phyloP scores from a whole-genome alignment of 2,113 vertebrate genomes.

The Taxidea taxus region DNA sequence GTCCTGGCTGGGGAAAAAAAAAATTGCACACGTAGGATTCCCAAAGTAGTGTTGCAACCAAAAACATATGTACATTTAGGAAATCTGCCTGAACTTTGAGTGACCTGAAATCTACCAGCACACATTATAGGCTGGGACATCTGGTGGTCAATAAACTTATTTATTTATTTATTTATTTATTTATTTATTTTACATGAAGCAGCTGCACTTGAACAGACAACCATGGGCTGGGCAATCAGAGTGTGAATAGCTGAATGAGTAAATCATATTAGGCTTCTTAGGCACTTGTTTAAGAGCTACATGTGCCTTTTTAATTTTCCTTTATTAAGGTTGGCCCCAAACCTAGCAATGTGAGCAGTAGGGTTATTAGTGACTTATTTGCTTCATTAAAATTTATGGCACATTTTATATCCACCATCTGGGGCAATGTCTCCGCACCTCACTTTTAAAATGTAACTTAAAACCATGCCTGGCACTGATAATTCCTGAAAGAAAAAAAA shows the following conservation, averaged over 20 bases:
- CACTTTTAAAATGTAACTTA: conserved; percentile 79
- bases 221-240: conserved; percentile 81
- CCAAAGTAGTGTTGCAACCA: conserved; percentile 27
- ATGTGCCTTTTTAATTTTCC: conserved; percentile 82
- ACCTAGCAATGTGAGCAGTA: conserved; percentile 73
- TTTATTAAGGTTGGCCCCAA: conserved; percentile 83
- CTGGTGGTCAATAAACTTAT: conserved; percentile 84
- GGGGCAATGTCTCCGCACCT: conserved; percentile 74
- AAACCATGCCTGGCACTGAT: conserved; percentile 64
- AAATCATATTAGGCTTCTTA: conserved; percentile 81
- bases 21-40: background rate
- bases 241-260: conserved; percentile 84
- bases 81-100: conserved; percentile 79
- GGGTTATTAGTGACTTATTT: conserved; percentile 84
- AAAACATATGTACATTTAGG: conserved; percentile 43
- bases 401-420: conserved; percentile 82
- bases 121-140: conserved; percentile 79
- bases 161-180: conserved; percentile 70
- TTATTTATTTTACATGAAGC: conserved; percentile 77
- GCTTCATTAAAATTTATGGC: conserved; percentile 85
- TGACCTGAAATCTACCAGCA: conserved; percentile 81
- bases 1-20: background rate
- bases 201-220: conserved; percentile 84
- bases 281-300: conserved; percentile 81
- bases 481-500: conserved; percentile 51